Percentiles rank a stretch among this genome's conserved stretches.
These are phyloP conservation scores for Balaeniceps rex DNA, from an alignment of 2,113 vertebrate genomes.

Conservation along the genomic window DNA sequence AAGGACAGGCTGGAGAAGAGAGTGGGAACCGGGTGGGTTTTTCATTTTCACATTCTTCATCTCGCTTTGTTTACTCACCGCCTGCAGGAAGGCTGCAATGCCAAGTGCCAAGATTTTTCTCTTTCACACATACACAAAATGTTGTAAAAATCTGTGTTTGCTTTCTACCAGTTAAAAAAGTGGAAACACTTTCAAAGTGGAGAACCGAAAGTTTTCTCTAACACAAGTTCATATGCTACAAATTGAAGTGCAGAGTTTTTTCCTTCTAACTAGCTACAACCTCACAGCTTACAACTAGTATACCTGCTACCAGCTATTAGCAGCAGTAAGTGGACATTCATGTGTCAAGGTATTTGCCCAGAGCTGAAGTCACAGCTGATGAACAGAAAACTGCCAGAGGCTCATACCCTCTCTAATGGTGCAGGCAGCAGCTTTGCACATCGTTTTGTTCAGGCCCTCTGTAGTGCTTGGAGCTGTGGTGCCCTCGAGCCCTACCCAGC, in stretches of 20 bases:
- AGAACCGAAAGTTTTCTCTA: neutral
- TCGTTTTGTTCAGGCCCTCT: neutral
- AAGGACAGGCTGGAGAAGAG: neutral
- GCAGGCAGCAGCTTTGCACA: neutral
- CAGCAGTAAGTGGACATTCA: neutral
- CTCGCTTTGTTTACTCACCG: neutral
- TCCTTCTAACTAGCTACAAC: neutral
- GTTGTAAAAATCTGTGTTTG: neutral
- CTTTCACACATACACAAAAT: neutral
- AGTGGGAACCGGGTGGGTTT: neutral
- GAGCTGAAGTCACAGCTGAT: neutral
- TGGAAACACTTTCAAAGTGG: neutral
- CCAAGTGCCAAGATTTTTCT: neutral
- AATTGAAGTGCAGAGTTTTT: neutral
- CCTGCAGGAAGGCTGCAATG: neutral
- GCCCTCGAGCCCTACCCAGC: rapidly evolving
- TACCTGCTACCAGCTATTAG: neutral
- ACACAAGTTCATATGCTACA: neutral
- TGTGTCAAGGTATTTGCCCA: rapidly evolving
- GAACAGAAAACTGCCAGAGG: neutral
- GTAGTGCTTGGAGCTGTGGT: neutral
- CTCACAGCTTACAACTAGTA: neutral
- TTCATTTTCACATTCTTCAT: neutral
- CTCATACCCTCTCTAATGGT: neutral
- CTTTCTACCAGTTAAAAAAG: neutral